Evolutionary conservation across 2,797 vertebrate genomes (phyloP).

Genomic region (Carcharodon carcharias): DNA sequence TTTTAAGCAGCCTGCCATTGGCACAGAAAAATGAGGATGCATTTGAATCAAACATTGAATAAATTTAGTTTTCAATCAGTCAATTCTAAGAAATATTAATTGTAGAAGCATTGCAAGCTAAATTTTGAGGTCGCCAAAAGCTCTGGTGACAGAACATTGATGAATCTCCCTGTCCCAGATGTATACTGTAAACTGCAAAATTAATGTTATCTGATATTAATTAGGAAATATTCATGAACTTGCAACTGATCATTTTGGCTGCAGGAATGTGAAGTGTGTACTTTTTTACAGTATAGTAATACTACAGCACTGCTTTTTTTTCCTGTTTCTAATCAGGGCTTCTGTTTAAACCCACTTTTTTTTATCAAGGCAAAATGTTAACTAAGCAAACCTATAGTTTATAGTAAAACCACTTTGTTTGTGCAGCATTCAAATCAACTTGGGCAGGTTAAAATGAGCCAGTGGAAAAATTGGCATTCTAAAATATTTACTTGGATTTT

Average conservation of each 20-base stretch:
- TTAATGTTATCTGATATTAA: not conserved
- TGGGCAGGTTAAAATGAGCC: not conserved
- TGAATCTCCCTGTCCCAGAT: not conserved
- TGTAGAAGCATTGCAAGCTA: not conserved
- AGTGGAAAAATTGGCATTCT: constrained; percentile 30
- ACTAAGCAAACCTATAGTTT: not conserved
- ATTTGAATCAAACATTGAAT: not conserved
- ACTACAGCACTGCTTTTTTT: not conserved
- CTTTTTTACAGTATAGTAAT: not conserved
- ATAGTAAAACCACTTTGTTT: not conserved
- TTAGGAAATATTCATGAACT: not conserved
- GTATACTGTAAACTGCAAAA: not conserved
- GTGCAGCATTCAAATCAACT: not conserved
- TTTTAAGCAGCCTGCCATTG: not conserved
- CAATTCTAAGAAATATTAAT: not conserved
- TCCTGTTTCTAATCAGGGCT: not conserved
- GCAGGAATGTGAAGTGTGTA: not conserved
- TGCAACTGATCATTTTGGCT: not conserved
- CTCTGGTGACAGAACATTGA: not conserved
- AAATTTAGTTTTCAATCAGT: not conserved
- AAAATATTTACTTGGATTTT: constrained; percentile 40
- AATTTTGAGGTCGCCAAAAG: not conserved
- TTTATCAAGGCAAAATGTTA: not conserved
- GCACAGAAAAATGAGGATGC: not conserved
- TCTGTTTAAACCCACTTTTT: not conserved